phyloP scores from a whole-genome alignment of 2,113 vertebrate species.

The Dicrurus megarhynchus region DNA sequence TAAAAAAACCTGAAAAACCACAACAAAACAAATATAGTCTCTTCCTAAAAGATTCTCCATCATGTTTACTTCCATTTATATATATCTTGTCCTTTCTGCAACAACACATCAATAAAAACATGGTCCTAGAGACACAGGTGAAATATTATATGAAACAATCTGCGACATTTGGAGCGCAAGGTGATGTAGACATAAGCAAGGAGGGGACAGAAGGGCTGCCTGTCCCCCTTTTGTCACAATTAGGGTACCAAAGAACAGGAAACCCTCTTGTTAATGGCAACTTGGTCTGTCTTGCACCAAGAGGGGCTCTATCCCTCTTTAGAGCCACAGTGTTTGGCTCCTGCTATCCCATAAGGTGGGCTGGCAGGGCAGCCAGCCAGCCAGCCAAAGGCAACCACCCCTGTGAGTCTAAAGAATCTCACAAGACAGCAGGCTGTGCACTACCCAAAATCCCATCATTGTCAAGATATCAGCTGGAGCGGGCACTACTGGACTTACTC shows the following conservation, averaged over 20 bases:
- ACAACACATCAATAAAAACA: neutral
- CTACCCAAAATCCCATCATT: neutral
- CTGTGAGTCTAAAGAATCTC: neutral
- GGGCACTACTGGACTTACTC: neutral
- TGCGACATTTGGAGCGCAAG: neutral
- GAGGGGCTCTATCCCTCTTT: neutral
- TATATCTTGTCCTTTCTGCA: neutral
- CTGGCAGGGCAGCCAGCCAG: neutral
- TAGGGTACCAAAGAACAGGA: neutral
- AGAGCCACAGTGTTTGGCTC: rapidly evolving
- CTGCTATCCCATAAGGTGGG: neutral
- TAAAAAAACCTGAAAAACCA: neutral
- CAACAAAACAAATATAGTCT: neutral
- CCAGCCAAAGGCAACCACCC: neutral
- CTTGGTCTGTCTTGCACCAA: neutral
- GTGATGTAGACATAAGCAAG: neutral
- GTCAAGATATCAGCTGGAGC: neutral
- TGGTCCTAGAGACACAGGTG: neutral
- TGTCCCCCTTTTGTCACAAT: neutral
- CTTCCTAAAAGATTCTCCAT: neutral
- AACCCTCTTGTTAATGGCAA: neutral
- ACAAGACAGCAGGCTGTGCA: neutral
- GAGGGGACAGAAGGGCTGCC: neutral
- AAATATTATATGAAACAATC: neutral
- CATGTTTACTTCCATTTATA: neutral